A percentile compares a stretch with the other conserved stretches of the same genome.
These are phyloP conservation scores for Epinephelus cyanopodus DNA, from an alignment of 2,113 vertebrate species.

Conservation along the genomic window DNA sequence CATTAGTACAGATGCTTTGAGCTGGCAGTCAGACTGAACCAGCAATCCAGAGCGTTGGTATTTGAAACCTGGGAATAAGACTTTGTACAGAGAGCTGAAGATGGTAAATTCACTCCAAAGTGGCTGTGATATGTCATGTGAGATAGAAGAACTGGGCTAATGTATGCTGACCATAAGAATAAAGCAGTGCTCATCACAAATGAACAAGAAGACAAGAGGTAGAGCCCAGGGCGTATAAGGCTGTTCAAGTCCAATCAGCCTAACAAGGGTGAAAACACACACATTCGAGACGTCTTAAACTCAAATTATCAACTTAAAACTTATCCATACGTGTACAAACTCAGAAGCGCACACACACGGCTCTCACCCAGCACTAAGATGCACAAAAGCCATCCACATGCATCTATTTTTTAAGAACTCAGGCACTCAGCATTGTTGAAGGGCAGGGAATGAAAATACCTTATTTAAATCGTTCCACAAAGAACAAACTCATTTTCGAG, in stretches of 20 bases:
- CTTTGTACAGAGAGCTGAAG: background rate
- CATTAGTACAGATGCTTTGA: too few relatives aligned
- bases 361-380: constrained; percentile 1
- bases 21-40: too few relatives aligned
- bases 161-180: constrained; percentile 57
- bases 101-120: background rate
- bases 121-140: constrained; percentile 17
- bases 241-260: constrained; percentile 49
- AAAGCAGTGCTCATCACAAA: constrained; percentile 42
- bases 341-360: background rate
- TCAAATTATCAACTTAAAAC: constrained; percentile 45
- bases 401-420: constrained; percentile 36
- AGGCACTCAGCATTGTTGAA: constrained; percentile 27
- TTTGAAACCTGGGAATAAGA: too few relatives aligned
- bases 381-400: constrained; percentile 29
- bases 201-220: constrained; percentile 34
- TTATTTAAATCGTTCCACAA: constrained; percentile 36
- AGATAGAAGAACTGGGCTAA: constrained; percentile 22
- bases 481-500: constrained; percentile 42
- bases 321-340: background rate
- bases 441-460: constrained; percentile 39
- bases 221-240: constrained; percentile 33
- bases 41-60: too few relatives aligned
- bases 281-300: constrained; percentile 33
- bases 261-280: constrained; percentile 49